A percentile compares a stretch with the other conserved stretches of the same genome.
Conservation (phyloP, 1,140 invertebrate species). For the Zeugodacus cucurbitae region DNA sequence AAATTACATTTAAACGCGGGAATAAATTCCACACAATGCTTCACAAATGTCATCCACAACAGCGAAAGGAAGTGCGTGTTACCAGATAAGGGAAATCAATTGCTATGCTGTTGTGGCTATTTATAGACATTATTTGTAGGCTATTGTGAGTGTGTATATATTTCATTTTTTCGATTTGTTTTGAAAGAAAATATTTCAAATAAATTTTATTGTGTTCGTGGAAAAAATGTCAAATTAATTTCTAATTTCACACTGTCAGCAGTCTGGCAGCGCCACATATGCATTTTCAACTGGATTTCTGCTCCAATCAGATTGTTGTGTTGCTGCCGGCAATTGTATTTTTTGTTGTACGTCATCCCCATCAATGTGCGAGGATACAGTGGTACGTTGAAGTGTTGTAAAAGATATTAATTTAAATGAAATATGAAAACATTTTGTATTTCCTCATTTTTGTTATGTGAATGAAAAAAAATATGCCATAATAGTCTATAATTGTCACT, state of each 20-base stretch:
- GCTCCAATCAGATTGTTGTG: not conserved
- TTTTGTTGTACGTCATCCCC: not conserved
- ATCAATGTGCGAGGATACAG: not conserved
- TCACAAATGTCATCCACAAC: not conserved
- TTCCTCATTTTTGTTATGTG: not conserved
- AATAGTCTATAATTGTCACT: conserved; percentile 45
- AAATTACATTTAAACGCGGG: not conserved
- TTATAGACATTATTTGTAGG: not conserved
- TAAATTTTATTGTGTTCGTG: not conserved
- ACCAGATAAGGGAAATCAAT: not conserved
- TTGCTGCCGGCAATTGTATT: conserved; percentile 9
- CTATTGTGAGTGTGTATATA: not conserved
- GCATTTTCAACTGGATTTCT: not conserved
- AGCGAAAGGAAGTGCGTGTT: not conserved
- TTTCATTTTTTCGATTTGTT: not conserved
- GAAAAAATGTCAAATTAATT: no score
- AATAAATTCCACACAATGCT: not conserved
- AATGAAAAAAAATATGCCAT: not conserved
- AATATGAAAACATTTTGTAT: not conserved
- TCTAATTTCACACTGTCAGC: no score
- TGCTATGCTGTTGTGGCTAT: not conserved
- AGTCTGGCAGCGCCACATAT: not conserved
- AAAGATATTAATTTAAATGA: not conserved
- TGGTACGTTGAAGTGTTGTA: not conserved
- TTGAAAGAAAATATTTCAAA: not conserved